Conservation (phyloP, 2,797 vertebrate genomes). For the Micrastur ruficollis region DNA sequence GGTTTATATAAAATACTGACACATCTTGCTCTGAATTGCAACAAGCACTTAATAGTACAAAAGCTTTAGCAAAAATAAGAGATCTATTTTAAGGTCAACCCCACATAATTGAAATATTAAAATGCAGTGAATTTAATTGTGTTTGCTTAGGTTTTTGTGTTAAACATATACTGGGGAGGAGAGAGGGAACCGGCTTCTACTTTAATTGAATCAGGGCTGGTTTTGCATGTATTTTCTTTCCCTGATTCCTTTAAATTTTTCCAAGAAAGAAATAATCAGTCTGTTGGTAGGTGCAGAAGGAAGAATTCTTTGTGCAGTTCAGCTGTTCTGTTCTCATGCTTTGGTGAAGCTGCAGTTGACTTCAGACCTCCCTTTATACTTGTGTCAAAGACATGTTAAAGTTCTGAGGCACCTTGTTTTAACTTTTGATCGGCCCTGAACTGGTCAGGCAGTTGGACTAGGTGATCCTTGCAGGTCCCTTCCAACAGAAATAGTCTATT, state of each 20-base stretch:
- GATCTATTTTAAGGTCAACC: neutral
- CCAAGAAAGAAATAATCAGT: neutral
- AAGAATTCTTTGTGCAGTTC: neutral
- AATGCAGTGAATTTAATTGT: neutral
- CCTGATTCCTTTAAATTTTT: neutral
- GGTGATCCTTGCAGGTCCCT: neutral
- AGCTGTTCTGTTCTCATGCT: rapidly evolving
- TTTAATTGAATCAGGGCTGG: neutral
- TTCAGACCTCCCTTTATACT: neutral
- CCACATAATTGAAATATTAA: neutral
- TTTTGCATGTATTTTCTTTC: neutral
- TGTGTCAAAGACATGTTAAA: neutral
- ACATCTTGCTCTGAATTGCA: neutral
- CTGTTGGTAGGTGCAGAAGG: neutral
- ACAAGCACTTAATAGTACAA: neutral
- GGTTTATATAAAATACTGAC: neutral
- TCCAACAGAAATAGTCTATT: rapidly evolving
- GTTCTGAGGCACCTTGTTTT: neutral
- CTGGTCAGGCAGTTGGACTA: neutral
- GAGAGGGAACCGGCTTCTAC: neutral
- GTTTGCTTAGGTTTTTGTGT: neutral
- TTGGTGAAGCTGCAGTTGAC: neutral
- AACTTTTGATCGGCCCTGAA: neutral
- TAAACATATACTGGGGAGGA: neutral
- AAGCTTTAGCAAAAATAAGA: neutral